Evolutionary conservation across 2,888 invertebrate species (phyloP).

Genomic region (Helleia helle): DNA sequence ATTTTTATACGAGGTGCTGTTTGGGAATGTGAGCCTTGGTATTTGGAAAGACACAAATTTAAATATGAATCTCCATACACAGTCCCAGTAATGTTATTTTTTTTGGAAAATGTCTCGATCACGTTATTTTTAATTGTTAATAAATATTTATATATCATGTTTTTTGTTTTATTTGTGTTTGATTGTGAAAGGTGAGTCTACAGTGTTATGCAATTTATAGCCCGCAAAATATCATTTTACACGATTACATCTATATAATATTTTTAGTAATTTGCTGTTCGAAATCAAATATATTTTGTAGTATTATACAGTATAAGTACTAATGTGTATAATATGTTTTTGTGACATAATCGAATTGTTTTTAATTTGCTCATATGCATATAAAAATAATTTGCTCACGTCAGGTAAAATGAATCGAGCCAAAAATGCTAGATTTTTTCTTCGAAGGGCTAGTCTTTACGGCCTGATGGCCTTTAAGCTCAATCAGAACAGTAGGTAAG

Average conservation of each 20-base stretch:
- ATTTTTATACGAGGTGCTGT: slow-evolving; percentile 54
- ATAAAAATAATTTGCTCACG: no score
- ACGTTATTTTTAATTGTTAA: slow-evolving; percentile 61
- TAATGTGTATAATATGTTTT: no score
- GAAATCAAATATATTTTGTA: no score
- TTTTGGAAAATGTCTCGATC: slow-evolving; percentile 42
- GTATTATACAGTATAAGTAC: no score
- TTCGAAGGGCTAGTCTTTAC: no score
- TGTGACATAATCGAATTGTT: no score
- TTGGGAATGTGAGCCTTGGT: slow-evolving; percentile 43
- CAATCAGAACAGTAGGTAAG: no score
- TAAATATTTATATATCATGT: slow-evolving; percentile 69
- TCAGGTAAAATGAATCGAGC: no score
- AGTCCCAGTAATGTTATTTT: slow-evolving; percentile 23
- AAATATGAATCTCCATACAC: slow-evolving; percentile 49
- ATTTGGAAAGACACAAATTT: slow-evolving; percentile 24
- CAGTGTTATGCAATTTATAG: slow-evolving; percentile 70
- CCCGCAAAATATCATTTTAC: slow-evolving; percentile 25
- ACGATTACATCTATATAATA: not conserved
- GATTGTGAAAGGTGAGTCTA: slow-evolving; percentile 45
- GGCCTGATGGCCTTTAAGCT: no score
- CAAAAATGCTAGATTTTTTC: no score
- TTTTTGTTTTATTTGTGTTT: slow-evolving; percentile 48
- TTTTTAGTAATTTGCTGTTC: slow-evolving; percentile 13
- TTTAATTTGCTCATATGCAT: no score